Base-by-base conservation (phyloP, 2,797 vertebrate genomes). In the Mastacembelus armatus region DNA sequence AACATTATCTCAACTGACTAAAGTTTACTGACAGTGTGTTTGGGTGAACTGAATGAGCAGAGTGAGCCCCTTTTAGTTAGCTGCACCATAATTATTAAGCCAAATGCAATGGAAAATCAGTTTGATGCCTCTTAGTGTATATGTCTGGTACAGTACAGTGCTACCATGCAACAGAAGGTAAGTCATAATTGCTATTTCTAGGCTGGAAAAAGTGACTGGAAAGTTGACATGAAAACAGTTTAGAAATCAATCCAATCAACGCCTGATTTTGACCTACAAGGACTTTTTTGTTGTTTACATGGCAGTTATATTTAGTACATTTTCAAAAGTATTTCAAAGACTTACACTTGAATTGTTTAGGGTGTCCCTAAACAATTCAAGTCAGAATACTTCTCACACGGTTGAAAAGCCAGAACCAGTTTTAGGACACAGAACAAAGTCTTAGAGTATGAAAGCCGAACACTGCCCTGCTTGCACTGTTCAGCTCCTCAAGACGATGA, bases 1-100 rank as follows among this genome's bases (percentile, higher is more conserved):
- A 81, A 72, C 74, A 80, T 47, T 78, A 67, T 56, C 75, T 70
- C 55, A 81, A 66, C 40, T 69, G 78, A 77, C 60, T 45, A 63
- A 22, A 77, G 49, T 35, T 54, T 29, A 10, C 54, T 50, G 70
- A 75, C 60, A 39, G 68, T 29, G 62, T 64, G 45, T 67, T 61
- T 65, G 63, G 33, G 19, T 55, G 19, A 59, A 67, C 18, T 51
- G 49, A 59, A 63, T 36, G 1, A 24, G n/a, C 35, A 58, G 33
- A 51, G 58, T 50, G 12, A 56, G 19, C 32, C 22, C 10, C 21
- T 71, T 60, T 57, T 59, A 55, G 35, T 64, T 12, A 57, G 52
- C 57, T 43, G 54, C 22, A 26, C 12, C 3, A 10, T 32, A 45
- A 69, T 26, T 59, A 38, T 18, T 16, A 6, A 63, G 16, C 18